Base-by-base conservation (phyloP, 2,888 invertebrate species). In the Trachelus iudaicus region DNA sequence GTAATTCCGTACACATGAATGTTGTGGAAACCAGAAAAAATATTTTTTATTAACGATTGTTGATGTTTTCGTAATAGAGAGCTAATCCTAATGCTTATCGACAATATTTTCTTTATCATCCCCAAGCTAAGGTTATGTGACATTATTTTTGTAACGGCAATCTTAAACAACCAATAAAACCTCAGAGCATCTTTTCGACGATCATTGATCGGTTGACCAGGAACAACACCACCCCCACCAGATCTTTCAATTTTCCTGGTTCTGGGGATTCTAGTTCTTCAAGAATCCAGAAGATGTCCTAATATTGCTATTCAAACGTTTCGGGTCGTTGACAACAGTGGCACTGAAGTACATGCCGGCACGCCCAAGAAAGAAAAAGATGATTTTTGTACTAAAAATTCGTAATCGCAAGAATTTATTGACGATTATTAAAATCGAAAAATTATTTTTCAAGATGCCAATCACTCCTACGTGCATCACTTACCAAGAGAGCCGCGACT, bases 401-500 rank as follows among this genome's bases (percentile, higher is more conserved):
- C 40, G 6, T 23, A 56, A 56, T 56, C 23, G 15, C 56, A 23
- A 9, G 9, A 56, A 56, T 2, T 34, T 34, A 34, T 34, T 23
- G 9, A 23, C 23, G 23, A 56, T 56, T 56, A 56, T 23, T 9
- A 56, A 56, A 23, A 15, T 23, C 23, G 23, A 23, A 56, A 9
- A 56, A 23, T 56, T 23, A 56, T 23, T 23, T 9, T 56, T 56
- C 56, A 56, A 56, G 56, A 56, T 56, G 9, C 56, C 56, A 56
- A 56, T 56, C 6, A 40, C 56, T 56, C 56, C 6, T 23, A 23
- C 56, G 56, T 56, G 23, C 23, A 9, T 56, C 77, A 89, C 90
- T 90, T 84, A 91, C 90, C 90, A 90, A 77, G 76, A 89, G 85
- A 77, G 84, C 85, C 56, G 87, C 88, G 76, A 90, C 85, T 80